Percentiles rank a stretch among this genome's conserved stretches.
These are phyloP conservation scores for Philypnodon macrostomus DNA, from an alignment of 2,797 vertebrate species.

Conservation along the genomic window DNA sequence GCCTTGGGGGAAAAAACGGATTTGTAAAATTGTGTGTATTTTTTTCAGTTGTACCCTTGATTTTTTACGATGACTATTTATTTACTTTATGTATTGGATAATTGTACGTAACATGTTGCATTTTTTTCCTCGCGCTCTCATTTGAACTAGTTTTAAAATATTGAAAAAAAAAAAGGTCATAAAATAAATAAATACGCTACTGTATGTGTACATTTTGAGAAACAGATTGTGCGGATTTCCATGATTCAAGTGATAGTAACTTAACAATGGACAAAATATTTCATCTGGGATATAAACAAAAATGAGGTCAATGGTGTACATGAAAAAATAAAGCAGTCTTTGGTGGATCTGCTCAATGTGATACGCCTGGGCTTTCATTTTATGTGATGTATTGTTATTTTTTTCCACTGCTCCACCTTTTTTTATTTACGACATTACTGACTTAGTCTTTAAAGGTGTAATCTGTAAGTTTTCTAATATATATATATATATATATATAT, in stretches of 20 bases:
- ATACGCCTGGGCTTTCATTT: conserved; percentile 8
- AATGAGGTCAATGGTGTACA: conserved; percentile 58
- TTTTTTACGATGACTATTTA: conserved; percentile 82
- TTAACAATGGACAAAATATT: conserved; percentile 59
- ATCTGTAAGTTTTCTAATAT: too few species aligned
- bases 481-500: too few species aligned
- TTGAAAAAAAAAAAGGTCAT: conserved; percentile 71
- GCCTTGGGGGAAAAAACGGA: conserved; percentile 66
- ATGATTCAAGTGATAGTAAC: conserved; percentile 72
- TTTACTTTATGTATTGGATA: conserved; percentile 83
- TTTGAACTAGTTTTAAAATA: conserved; percentile 80
- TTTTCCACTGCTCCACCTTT: too few species aligned
- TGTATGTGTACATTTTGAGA: conserved; percentile 80
- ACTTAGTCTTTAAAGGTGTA: too few species aligned
- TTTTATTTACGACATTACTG: too few species aligned
- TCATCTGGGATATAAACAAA: conserved; percentile 69
- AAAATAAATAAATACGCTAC: conserved; percentile 69
- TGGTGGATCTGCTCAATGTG: conserved; percentile 53
- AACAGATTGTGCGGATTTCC: conserved; percentile 75
- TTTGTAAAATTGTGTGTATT: conserved; percentile 86
- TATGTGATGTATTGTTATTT: too few species aligned
- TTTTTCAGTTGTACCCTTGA: conserved; percentile 83
- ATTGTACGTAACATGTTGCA: conserved; percentile 78
- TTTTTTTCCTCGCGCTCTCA: conserved; percentile 59
- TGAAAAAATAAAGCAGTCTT: conserved; percentile 65